Evolutionary conservation across 2,888 invertebrate species (phyloP), one percentile per base, ranked within the genome.

Genomic region (Cistogaster globosa): DNA sequence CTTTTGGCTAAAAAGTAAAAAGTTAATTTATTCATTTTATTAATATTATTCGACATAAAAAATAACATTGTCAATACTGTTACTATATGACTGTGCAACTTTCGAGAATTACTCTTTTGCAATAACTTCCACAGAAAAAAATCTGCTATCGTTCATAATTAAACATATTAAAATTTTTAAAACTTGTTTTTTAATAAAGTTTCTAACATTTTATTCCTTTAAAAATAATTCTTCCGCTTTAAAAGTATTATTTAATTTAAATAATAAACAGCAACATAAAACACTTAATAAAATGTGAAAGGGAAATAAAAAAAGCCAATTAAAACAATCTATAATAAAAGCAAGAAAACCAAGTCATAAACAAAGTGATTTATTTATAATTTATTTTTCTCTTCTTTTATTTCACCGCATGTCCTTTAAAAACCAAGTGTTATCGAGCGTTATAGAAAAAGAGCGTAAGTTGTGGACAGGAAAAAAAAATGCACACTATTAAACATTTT

Each of bases 321-420:
- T 67, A 76, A 76, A 76, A 67, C n/a, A n/a, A 32, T 45, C n/a
- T 26, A 18, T 12, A 58, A n/a, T 11, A n/a, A 16, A 42, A 12
- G 20, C 0, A 32, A 5, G n/a, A 48, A 48, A 58, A 6, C 7
- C 55, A 63, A 18, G 2, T 38, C 62, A 63, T n/a, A 48, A 8
- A 9, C 18, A 51, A 68, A 55, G n/a, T 22, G 38, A 57, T 69
- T 69, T 63, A 42, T 32, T 32, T 55, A 55, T 5, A 57, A 38
- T 42, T 58, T 32, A 9, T 71, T 20, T 69, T 45, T 58, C 48
- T n/a, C 26, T 14, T 58, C 2, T 69, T 42, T 45, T 12, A 11
- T 32, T 36, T 38, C 11, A 38, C 60, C 32, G n/a, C 58, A 36
- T 11, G 8, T 60, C 18, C 11, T 60, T 36, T 60, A 16, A n/a